These are phyloP conservation scores for Glossosoma conforme DNA, from an alignment of 1,140 invertebrate genomes.

Conservation along the genomic window DNA sequence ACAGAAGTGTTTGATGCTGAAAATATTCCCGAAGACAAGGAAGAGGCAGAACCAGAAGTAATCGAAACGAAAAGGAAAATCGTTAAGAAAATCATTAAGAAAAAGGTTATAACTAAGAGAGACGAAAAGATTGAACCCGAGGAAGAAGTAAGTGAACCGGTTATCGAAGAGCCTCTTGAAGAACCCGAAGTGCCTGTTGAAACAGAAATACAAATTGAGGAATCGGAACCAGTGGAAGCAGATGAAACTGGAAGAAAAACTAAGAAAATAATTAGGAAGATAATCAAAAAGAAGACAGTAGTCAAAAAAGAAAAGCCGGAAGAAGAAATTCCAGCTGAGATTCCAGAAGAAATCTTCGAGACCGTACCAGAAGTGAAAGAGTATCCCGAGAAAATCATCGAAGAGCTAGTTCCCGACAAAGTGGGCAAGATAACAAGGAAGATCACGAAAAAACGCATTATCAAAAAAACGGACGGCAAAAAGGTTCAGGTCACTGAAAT, in stretches of 20 bases:
- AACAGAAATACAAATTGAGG: background rate
- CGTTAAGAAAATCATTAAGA: constrained; percentile 8
- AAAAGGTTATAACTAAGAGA: constrained; percentile 28
- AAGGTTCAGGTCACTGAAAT: constrained; percentile 36
- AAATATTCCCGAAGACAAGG: constrained; percentile 17
- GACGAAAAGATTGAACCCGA: constrained; percentile 1
- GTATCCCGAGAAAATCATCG: constrained; percentile 36
- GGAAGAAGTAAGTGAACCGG: background rate
- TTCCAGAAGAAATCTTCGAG: constrained; percentile 5
- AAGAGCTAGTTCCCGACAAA: constrained; percentile 32
- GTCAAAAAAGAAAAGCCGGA: constrained; percentile 16
- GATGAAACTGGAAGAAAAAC: constrained; percentile 11
- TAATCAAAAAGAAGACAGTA: constrained; percentile 11
- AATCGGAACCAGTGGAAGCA: constrained; percentile 13
- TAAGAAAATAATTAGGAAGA: constrained; percentile 8
- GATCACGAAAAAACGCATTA: constrained; percentile 32
- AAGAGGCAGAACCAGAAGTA: constrained; percentile 16
- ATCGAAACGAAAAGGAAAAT: background rate
- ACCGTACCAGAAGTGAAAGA: constrained; percentile 27
- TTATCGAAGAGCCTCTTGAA: constrained; percentile 25
- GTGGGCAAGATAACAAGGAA: constrained; percentile 31
- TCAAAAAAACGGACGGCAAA: constrained; percentile 34
- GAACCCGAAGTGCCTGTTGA: constrained; percentile 12
- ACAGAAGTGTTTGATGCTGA: constrained; percentile 34
- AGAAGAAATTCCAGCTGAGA: constrained; percentile 19